These are phyloP conservation scores for Callionymus lyra DNA, from an alignment of 2,113 vertebrate genomes.

Conservation along the genomic window DNA sequence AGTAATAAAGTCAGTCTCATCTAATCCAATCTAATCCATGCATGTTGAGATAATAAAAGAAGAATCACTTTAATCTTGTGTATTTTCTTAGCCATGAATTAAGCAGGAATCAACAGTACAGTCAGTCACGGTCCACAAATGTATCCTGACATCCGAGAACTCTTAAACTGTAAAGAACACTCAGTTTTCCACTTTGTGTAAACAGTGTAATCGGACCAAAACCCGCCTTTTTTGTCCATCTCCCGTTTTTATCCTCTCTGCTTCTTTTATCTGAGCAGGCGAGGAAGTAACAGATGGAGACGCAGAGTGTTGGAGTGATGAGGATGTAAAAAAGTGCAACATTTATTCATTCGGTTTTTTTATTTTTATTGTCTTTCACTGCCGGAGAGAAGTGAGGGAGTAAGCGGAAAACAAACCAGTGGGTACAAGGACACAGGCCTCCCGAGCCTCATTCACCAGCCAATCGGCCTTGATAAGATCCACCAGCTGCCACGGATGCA, in stretches of 20 bases:
- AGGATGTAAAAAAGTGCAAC: constrained; percentile 83
- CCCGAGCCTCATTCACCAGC: constrained; percentile 76
- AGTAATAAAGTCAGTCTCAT: too few species aligned
- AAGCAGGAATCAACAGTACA: too few species aligned
- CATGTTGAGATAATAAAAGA: too few species aligned
- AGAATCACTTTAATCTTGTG: too few species aligned
- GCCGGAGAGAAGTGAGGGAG: constrained; percentile 61
- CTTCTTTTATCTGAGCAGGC: constrained; percentile 33
- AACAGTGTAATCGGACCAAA: constrained; percentile 19
- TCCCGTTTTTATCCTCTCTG: constrained; percentile 8
- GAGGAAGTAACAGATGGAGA: constrained; percentile 66
- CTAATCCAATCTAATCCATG: too few species aligned
- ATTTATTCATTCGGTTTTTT: constrained; percentile 62
- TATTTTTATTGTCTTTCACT: constrained; percentile 71
- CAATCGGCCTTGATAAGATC: constrained; percentile 74
- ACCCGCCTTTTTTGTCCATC: constrained; percentile 2
- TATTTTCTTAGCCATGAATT: too few species aligned
- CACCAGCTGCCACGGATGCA: constrained; percentile 78
- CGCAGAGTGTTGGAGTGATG: constrained; percentile 62
- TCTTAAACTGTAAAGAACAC: too few species aligned
- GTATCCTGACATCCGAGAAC: too few species aligned
- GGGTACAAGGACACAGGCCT: constrained; percentile 83
- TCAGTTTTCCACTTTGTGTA: constrained; percentile 1
- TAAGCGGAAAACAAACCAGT: constrained; percentile 71
- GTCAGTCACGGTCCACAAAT: too few species aligned